A percentile compares a stretch with the other conserved stretches of the same genome.
phyloP scores from a whole-genome alignment of 2,888 invertebrate genomes.

The Scaptomyza polygonia region DNA sequence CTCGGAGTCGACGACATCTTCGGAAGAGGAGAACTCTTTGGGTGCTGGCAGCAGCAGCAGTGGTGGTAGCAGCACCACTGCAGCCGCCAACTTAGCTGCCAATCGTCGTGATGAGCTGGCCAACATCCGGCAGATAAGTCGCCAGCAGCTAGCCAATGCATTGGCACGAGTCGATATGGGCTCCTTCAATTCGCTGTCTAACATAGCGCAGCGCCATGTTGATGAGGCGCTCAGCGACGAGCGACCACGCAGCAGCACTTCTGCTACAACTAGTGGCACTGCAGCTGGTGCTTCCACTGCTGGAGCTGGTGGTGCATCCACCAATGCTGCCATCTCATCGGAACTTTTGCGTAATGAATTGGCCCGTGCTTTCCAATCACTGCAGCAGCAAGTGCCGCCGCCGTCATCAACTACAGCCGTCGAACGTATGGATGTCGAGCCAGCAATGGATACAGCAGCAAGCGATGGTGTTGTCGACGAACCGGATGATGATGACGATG shows the following conservation, averaged over 20 bases:
- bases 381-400: conserved; percentile 35
- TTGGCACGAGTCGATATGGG: conserved; percentile 79
- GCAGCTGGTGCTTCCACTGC: not conserved
- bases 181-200: conserved; percentile 83
- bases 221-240: conserved; percentile 65
- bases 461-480: conserved; percentile 51
- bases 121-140: conserved; percentile 83
- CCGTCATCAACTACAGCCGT: not conserved
- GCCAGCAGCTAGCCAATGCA: conserved; percentile 83
- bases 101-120: conserved; percentile 76
- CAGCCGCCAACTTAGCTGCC: conserved; percentile 55
- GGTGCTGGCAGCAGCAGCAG: conserved; percentile 79
- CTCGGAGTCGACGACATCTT: conserved; percentile 84
- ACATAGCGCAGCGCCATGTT: conserved; percentile 83
- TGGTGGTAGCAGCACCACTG: conserved; percentile 61
- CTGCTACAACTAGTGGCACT: conserved; percentile 3
- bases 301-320: conserved; percentile 3
- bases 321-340: conserved; percentile 86
- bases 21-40: conserved; percentile 83
- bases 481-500: conserved; percentile 55
- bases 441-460: not conserved
- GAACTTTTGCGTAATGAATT: conserved; percentile 91
- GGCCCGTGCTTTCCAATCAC: conserved; percentile 61
- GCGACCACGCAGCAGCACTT: conserved; percentile 41
- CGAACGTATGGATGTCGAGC: conserved; percentile 61